phyloP scores from a whole-genome alignment of 2,797 vertebrate genomes.

The Falco concolor region DNA sequence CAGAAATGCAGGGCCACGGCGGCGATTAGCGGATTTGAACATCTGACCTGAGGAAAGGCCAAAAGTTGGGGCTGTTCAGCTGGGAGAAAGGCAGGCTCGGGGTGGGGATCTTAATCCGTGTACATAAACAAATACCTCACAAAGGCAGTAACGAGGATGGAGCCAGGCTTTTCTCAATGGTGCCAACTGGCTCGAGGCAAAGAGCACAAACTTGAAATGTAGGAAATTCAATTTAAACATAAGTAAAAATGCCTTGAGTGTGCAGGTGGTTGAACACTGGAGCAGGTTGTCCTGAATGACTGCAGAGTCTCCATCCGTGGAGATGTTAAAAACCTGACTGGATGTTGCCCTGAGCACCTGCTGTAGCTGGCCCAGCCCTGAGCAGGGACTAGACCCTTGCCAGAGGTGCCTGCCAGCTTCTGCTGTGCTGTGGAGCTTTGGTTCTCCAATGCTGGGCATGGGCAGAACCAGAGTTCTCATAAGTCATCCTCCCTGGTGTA shows the following conservation, averaged over 20 bases:
- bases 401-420: background rate
- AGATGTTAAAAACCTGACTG: background rate
- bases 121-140: background rate
- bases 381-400: background rate
- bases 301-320: fast-evolving
- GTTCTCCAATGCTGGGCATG: background rate
- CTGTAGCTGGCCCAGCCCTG: background rate
- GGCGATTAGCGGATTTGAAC: background rate
- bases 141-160: background rate
- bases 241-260: background rate
- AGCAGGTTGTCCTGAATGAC: background rate
- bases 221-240: background rate
- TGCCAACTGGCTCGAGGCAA: background rate
- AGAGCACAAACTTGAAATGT: fast-evolving
- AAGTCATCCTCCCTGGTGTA: background rate
- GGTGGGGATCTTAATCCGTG: fast-evolving
- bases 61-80: background rate
- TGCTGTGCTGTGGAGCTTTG: fast-evolving
- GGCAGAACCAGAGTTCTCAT: background rate
- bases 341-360: fast-evolving
- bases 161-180: too few species aligned
- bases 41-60: background rate
- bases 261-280: too few species aligned
- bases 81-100: fast-evolving
- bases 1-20: too few species aligned